Percentiles rank a stretch among this genome's conserved stretches.
These are phyloP conservation scores for Boleophthalmus pectinirostris DNA, from an alignment of 2,113 vertebrate genomes.

Conservation along the genomic window DNA sequence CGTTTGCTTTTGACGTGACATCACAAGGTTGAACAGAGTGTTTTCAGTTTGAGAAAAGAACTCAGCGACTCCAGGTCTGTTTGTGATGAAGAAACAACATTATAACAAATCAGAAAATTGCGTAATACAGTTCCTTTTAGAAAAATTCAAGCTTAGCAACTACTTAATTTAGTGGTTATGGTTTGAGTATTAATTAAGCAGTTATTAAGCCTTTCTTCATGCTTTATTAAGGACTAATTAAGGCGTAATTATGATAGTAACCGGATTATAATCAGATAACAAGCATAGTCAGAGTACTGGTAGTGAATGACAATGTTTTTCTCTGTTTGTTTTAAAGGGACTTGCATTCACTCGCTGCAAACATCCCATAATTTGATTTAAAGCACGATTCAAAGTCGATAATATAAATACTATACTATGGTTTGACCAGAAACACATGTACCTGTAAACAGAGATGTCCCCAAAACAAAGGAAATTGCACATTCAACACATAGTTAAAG, in stretches of 20 bases:
- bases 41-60: too few species aligned
- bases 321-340: neutral
- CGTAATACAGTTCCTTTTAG: too few species aligned
- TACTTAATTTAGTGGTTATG: too few species aligned
- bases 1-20: too few species aligned
- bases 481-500: slow-evolving; percentile 32
- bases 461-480: neutral
- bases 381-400: neutral
- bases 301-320: neutral
- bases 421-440: neutral
- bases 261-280: neutral
- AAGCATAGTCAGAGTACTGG: neutral
- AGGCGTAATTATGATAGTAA: neutral
- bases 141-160: too few species aligned
- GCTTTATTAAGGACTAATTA: too few species aligned
- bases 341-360: neutral
- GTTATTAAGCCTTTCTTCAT: too few species aligned
- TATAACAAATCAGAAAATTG: too few species aligned
- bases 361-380: neutral
- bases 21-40: too few species aligned
- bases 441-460: neutral
- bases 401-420: neutral
- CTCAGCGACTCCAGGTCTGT: too few species aligned
- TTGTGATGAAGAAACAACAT: too few species aligned
- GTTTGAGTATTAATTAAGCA: too few species aligned